Base-by-base conservation (phyloP, 2,888 invertebrate genomes). In the Diaphora mendica region DNA sequence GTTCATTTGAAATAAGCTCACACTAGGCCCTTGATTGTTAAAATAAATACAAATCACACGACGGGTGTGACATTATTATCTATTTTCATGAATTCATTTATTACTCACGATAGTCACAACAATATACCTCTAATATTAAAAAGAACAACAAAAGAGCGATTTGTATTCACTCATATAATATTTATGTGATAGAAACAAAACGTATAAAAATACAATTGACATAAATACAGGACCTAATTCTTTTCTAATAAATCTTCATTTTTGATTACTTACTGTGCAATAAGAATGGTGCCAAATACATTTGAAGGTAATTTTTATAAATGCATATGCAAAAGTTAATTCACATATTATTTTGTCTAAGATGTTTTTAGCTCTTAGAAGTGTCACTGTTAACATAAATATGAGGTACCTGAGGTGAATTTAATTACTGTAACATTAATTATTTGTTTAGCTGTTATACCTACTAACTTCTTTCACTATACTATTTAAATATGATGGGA, bases 371-470 rank as follows among this genome's bases (percentile, higher is more conserved):
- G 17, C 26, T 15, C 26, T 62, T 26, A 62, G 30, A 62, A 62
- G 17, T 17, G 17, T 62, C 62, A 30, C 30, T 30, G 59, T 59
- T 15, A 59, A 59, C n/a, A 30, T 59, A 59, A 44, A 17, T 42
- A 44, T 44, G 44, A 67, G 67, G 67, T 67, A 67, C 67, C 30
- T 30, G 13, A 67, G 67, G 48, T 67, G 48, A 67, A 67, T 33
- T 30, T 26, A 20, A 48, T 17, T 23, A 67, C 4, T 48, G 44
- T 13, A 23, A 48, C 23, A 33, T 67, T 44, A 48, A 48, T 44
- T 30, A 67, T 9, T 17, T 17, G 17, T 23, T 39, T 30, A 26
- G 17, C 20, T n/a, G 20, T 48, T 48, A 48, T n/a, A n/a, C 23
- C 0, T n/a, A 55, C 51, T 55, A 55, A 55, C 11, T 55, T 20